Percentiles rank a stretch among this genome's conserved stretches.
phyloP scores from a whole-genome alignment of 2,888 invertebrate species.

The Orthosia gothica region DNA sequence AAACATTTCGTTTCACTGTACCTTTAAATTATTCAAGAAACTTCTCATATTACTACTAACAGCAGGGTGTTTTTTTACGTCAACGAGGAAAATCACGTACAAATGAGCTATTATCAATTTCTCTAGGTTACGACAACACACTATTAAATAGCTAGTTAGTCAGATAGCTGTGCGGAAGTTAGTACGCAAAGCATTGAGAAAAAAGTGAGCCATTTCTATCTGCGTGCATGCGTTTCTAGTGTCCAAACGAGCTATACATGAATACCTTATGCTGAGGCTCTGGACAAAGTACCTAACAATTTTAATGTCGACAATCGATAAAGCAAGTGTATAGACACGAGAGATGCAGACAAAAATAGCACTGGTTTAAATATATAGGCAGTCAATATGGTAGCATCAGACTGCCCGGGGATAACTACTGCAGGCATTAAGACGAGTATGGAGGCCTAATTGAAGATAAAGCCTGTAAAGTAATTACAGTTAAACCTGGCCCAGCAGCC shows the following conservation, averaged over 20 bases:
- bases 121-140: constrained; percentile 23
- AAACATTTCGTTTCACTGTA: neutral
- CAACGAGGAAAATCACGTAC: constrained; percentile 27
- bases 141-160: neutral
- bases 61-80: constrained; percentile 1
- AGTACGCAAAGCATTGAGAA: neutral
- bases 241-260: neutral
- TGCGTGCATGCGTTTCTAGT: no score
- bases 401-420: no score
- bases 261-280: neutral
- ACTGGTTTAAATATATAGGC: neutral
- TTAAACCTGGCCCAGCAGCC: neutral
- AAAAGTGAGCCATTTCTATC: constrained; percentile 14
- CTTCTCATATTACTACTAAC: neutral
- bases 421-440: neutral
- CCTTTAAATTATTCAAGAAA: neutral
- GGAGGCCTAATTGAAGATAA: neutral
- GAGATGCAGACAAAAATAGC: no score
- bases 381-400: neutral
- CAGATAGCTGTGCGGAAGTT: constrained; percentile 2
- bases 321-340: no score
- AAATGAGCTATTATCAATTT: neutral
- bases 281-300: no score
- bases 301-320: no score
- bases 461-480: neutral